These are phyloP conservation scores for Bombus waltoni DNA, from an alignment of 1,140 invertebrate genomes.

Conservation along the genomic window DNA sequence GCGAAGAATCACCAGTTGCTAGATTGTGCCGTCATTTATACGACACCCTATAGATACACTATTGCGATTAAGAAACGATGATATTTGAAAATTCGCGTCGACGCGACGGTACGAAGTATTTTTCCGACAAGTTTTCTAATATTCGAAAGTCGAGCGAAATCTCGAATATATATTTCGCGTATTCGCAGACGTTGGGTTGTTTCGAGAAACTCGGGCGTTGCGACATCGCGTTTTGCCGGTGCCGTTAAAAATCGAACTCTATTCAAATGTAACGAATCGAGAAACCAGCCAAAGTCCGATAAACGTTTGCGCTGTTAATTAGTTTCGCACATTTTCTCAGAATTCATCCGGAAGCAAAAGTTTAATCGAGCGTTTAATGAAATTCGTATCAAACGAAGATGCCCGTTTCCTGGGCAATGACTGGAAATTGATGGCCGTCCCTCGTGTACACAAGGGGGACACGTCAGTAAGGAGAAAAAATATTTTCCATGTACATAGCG, in stretches of 20 bases:
- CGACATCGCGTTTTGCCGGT: background rate
- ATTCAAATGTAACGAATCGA: background rate
- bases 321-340: background rate
- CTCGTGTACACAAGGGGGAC: background rate
- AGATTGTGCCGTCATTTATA: too few species aligned
- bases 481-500: background rate
- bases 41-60: too few species aligned
- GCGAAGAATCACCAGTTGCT: too few species aligned
- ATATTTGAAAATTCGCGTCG: too few species aligned
- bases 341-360: background rate
- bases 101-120: too few species aligned
- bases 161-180: too few species aligned
- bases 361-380: background rate
- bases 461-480: background rate
- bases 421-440: too few species aligned
- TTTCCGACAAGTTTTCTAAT: too few species aligned
- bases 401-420: too few species aligned
- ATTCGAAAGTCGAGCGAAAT: too few species aligned
- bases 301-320: slow-evolving; percentile 7
- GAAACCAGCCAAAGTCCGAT: background rate
- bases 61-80: too few species aligned
- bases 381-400: background rate
- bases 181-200: background rate
- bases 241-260: background rate
- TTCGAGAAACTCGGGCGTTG: background rate